Base-by-base conservation (phyloP, 2,888 invertebrate species). In the Amphipoea oculea region DNA sequence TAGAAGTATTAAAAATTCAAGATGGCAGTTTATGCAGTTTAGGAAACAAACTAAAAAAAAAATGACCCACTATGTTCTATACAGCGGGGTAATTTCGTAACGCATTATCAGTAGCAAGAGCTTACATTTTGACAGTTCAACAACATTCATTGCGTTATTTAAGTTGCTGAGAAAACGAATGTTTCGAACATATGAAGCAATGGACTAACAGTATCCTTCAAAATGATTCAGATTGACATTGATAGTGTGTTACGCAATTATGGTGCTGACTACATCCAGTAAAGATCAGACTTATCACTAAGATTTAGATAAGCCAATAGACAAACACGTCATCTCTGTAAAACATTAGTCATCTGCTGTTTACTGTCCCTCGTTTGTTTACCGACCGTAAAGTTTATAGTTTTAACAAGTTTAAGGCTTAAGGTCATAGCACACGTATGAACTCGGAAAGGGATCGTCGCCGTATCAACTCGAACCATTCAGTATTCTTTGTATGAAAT, bases 221-320 rank as follows among this genome's bases (percentile, higher is more conserved):
- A 60, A 60, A n/a, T 60, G 0, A 60, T n/a, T n/a, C 11, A 60
- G n/a, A 60, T 60, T n/a, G n/a, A 12, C n/a, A 60, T 60, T 11
- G n/a, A 23, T 60, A n/a, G 1, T 60, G 11, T n/a, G 11, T 57
- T 23, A 57, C 17, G 51, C 2, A 51, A 23, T 9, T 57, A 57
- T 4, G 57, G 23, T 23, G 57, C 23, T 57, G n/a, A 57, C 45
- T 57, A 42, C 29, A 67, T 79, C 12, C n/a, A 60, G n/a, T 73
- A 14, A 73, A 73, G 69, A 67, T 80, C 54, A 80, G 6, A n/a
- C 74, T 74, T 66, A 73, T 71, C 74, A 84, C 23, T 36, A 67
- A 68, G 76, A 83, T 73, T 85, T 62, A 71, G 76, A 66, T 81
- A 40, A 70, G 36, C 40, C 4, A 63, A 51, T 42, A 72, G 17